phyloP scores from a whole-genome alignment of 2,888 invertebrate genomes.

The Agrotis segetum region DNA sequence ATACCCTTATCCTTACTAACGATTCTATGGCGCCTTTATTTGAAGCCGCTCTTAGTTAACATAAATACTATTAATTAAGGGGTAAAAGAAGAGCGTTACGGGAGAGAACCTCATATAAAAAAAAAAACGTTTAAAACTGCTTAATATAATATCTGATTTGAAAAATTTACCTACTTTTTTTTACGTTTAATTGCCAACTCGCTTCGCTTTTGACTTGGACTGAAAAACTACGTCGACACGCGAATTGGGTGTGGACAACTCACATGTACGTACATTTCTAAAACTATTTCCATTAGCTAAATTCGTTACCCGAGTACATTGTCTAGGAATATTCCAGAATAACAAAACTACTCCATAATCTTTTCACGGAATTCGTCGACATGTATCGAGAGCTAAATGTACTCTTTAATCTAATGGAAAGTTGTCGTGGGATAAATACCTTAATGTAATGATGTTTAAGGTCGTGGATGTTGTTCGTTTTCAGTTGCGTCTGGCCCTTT shows the following conservation, averaged over 20 bases:
- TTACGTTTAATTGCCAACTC: not conserved
- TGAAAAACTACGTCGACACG: constrained; percentile 29
- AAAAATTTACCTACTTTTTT: no score
- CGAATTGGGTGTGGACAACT: constrained; percentile 56
- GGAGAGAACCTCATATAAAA: no score
- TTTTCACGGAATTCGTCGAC: constrained; percentile 19
- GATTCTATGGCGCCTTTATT: no score
- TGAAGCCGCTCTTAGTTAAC: no score
- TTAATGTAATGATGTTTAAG: no score
- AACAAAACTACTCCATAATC: not conserved
- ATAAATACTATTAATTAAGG: no score
- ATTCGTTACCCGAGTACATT: constrained; percentile 28
- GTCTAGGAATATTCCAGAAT: constrained; percentile 23
- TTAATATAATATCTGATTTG: no score
- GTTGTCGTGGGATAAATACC: no score
- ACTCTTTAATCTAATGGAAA: not conserved
- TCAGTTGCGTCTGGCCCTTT: not conserved
- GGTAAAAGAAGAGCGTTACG: no score
- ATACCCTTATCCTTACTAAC: no score
- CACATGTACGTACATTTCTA: constrained; percentile 17
- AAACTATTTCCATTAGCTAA: constrained; percentile 56
- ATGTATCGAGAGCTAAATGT: not conserved
- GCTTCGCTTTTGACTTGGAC: constrained; percentile 10
- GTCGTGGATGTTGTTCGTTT: not conserved
- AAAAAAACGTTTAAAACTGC: no score